These are phyloP conservation scores for Geophilus truncorum DNA, from an alignment of 2,888 invertebrate genomes.

Conservation along the genomic window DNA sequence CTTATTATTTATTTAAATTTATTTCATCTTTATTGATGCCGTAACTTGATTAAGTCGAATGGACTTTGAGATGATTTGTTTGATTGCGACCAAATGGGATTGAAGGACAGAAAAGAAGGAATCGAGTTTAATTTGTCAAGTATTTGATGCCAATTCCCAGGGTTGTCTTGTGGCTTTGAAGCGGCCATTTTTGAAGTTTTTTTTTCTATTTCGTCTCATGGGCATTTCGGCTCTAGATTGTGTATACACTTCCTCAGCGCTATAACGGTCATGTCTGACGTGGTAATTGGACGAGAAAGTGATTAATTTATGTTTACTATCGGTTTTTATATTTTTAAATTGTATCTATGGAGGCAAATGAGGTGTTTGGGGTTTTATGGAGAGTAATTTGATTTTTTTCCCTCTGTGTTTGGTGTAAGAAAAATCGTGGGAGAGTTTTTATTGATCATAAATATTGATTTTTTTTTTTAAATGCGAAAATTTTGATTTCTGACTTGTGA, in stretches of 20 bases:
- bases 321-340: background rate
- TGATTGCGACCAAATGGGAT: background rate
- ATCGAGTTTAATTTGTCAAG: background rate
- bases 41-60: too few species aligned
- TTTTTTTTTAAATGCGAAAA: background rate
- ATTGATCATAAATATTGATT: background rate
- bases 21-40: too few species aligned
- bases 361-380: background rate
- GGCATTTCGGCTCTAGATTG: background rate
- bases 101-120: background rate
- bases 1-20: too few species aligned
- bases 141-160: background rate
- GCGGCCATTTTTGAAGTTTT: background rate
- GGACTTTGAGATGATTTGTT: background rate
- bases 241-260: background rate
- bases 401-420: background rate
- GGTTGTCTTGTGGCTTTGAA: background rate
- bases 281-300: background rate
- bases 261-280: background rate
- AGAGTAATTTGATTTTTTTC: background rate
- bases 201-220: background rate
- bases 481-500: too few species aligned
- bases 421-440: background rate
- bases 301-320: background rate
- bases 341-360: background rate